Conservation (phyloP, 2,113 vertebrate species). For the Theristicus caerulescens region DNA sequence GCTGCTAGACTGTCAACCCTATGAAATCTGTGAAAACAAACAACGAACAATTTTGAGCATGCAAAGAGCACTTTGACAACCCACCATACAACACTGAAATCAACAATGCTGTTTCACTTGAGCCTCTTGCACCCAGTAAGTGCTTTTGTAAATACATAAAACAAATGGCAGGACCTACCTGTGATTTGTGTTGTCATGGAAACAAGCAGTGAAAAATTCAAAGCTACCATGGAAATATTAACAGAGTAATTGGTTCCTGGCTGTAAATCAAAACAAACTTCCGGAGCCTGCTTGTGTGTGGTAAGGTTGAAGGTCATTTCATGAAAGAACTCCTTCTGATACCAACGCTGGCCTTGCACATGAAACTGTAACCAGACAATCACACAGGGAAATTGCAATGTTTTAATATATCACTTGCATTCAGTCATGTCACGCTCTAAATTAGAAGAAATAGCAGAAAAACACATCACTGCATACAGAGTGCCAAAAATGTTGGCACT, state of each 20-base stretch:
- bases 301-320: slow-evolving; percentile 71
- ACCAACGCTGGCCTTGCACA: slow-evolving; percentile 69
- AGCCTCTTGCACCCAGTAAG: neutral
- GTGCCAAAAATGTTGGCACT: neutral
- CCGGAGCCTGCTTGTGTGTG: slow-evolving; percentile 69
- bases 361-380: slow-evolving; percentile 68
- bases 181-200: slow-evolving; percentile 79
- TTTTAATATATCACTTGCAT: neutral
- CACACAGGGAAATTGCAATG: neutral
- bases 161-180: slow-evolving; percentile 72
- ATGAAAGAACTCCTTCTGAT: slow-evolving; percentile 81
- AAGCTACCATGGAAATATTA: slow-evolving; percentile 78
- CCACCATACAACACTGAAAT: neutral
- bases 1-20: neutral
- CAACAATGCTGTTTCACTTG: neutral
- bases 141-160: neutral
- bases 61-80: neutral
- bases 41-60: neutral
- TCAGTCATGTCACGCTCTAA: neutral
- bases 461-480: neutral
- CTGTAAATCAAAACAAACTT: slow-evolving; percentile 84
- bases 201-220: slow-evolving; percentile 62
- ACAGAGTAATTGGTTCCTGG: slow-evolving; percentile 90
- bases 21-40: neutral
- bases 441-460: neutral